phyloP scores from a whole-genome alignment of 1,140 invertebrate genomes.

The Bombus sylvicola region DNA sequence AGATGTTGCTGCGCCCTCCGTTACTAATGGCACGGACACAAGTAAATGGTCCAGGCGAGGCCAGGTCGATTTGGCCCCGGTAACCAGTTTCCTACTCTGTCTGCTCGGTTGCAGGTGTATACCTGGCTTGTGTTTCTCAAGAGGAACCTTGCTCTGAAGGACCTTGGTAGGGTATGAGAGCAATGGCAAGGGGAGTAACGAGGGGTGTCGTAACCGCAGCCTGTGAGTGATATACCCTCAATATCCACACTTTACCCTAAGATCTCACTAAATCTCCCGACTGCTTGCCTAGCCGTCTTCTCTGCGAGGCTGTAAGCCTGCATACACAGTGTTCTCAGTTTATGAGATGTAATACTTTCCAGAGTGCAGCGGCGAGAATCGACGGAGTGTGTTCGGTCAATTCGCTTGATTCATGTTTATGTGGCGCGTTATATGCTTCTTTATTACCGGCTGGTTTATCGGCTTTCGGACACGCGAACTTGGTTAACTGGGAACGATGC shows the following conservation, averaged over 20 bases:
- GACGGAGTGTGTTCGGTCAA: conserved; percentile 11
- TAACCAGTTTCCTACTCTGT: conserved; percentile 1
- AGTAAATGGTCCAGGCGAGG: conserved; percentile 60
- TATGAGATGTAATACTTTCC: conserved; percentile 66
- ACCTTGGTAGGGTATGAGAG: neutral
- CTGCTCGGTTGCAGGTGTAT: conserved; percentile 54
- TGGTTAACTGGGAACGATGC: neutral
- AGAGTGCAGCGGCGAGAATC: conserved; percentile 6
- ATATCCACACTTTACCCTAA: conserved; percentile 79
- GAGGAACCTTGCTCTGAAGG: conserved; percentile 12
- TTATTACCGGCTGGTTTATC: conserved; percentile 27
- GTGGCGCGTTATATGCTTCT: conserved; percentile 16
- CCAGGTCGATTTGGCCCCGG: conserved; percentile 35
- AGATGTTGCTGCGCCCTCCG: conserved; percentile 63
- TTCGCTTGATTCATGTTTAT: conserved; percentile 41
- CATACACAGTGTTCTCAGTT: conserved; percentile 60
- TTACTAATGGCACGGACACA: conserved; percentile 68
- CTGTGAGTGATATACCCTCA: conserved; percentile 79
- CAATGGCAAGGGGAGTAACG: neutral
- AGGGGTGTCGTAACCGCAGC: conserved; percentile 67
- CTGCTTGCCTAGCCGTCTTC: conserved; percentile 63
- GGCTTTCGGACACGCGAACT: neutral
- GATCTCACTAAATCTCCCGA: conserved; percentile 78
- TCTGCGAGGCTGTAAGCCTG: conserved; percentile 55
- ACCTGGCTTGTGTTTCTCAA: conserved; percentile 60